Percentiles rank a stretch among this genome's conserved stretches.
Evolutionary conservation across 2,888 invertebrate species (phyloP).

Genomic region (Agapetus fuscipes): DNA sequence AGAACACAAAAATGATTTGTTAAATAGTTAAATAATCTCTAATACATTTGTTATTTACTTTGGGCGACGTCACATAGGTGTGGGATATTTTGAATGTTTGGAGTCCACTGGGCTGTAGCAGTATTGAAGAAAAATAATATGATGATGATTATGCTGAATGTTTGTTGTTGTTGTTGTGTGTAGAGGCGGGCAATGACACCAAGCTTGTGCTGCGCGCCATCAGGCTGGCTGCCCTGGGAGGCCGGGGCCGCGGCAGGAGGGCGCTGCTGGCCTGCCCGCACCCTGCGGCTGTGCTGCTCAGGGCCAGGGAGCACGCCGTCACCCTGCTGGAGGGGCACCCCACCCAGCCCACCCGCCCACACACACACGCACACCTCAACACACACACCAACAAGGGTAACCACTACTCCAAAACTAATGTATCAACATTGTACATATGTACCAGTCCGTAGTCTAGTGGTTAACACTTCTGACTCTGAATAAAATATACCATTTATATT

Average conservation of each 20-base stretch:
- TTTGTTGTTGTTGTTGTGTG: too few relatives aligned
- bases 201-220: conserved; percentile 60
- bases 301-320: conserved; percentile 73
- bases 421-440: background rate
- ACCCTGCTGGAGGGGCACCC: conserved; percentile 63
- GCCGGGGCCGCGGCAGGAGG: conserved; percentile 68
- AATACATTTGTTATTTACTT: too few relatives aligned
- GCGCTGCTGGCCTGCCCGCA: conserved; percentile 70
- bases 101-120: too few relatives aligned
- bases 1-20: too few relatives aligned
- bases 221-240: conserved; percentile 60
- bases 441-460: too few relatives aligned
- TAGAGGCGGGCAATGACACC: conserved; percentile 43
- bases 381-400: conserved; percentile 6
- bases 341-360: conserved; percentile 10
- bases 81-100: too few relatives aligned
- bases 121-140: too few relatives aligned
- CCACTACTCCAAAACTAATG: background rate
- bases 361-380: conserved; percentile 10
- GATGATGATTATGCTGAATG: too few relatives aligned
- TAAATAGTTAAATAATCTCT: too few relatives aligned
- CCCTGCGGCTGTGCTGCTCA: conserved; percentile 64
- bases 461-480: too few relatives aligned
- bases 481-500: too few relatives aligned
- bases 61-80: too few relatives aligned